phyloP scores from a whole-genome alignment of 2,888 invertebrate species.

The Cataglyphis livida region DNA sequence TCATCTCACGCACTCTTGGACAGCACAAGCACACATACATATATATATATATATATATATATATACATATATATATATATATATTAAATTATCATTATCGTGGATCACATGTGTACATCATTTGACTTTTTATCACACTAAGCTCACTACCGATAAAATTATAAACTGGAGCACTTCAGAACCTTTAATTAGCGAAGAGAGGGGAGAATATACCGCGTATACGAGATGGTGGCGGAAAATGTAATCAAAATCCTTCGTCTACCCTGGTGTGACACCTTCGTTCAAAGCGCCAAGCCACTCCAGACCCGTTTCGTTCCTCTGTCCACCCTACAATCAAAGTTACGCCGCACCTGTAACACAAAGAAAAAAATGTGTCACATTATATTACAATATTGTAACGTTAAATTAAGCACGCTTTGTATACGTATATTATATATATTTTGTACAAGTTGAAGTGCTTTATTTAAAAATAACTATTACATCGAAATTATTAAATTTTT shows the following conservation, averaged over 20 bases:
- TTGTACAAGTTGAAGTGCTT: neutral
- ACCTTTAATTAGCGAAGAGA: constrained; percentile 73
- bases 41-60: neutral
- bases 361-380: constrained; percentile 30
- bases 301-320: constrained; percentile 82
- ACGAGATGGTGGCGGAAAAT: constrained; percentile 66
- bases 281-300: constrained; percentile 81
- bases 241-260: constrained; percentile 81
- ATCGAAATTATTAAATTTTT: neutral
- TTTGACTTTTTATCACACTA: constrained; percentile 80
- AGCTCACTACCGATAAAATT: constrained; percentile 75
- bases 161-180: constrained; percentile 82
- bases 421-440: neutral
- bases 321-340: constrained; percentile 84
- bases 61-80: constrained; percentile 48
- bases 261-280: constrained; percentile 79
- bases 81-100: constrained; percentile 74
- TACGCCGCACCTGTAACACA: constrained; percentile 85
- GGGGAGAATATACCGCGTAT: constrained; percentile 66
- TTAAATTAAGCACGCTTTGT: neutral
- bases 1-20: constrained; percentile 60
- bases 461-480: neutral
- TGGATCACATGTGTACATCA: constrained; percentile 69
- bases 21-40: constrained; percentile 64
- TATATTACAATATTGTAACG: neutral